A percentile compares a stretch with the other conserved stretches of the same genome.
Conservation (phyloP, 1,140 invertebrate species). For the Lordiphosa mommai region DNA sequence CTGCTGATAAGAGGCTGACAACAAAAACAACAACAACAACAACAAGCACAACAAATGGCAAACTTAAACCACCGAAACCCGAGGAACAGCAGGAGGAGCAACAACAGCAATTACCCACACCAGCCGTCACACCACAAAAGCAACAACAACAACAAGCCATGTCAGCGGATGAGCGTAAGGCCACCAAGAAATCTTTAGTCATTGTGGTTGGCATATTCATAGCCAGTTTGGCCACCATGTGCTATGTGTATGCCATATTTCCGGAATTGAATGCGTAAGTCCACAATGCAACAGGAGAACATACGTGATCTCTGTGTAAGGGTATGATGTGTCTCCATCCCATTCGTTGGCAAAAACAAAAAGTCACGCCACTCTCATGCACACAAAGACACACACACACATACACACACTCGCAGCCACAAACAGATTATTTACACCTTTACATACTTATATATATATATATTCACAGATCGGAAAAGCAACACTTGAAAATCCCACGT, state of each 20-base stretch:
- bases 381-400: conserved; percentile 4
- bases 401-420: no score
- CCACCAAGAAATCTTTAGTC: conserved; percentile 77
- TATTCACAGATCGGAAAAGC: conserved; percentile 84
- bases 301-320: neutral
- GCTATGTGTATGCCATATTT: conserved; percentile 86
- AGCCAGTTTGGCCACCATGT: conserved; percentile 64
- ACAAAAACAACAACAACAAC: neutral
- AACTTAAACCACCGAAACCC: conserved; percentile 30
- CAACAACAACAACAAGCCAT: conserved; percentile 54
- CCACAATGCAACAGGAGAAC: neutral
- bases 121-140: conserved; percentile 41
- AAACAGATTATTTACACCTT: conserved; percentile 31
- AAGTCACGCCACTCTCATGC: conserved; percentile 9
- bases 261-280: conserved; percentile 91
- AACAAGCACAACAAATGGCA: conserved; percentile 25
- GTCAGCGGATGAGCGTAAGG: conserved; percentile 71
- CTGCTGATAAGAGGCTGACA: conserved; percentile 6
- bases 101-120: conserved; percentile 7
- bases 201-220: conserved; percentile 71
- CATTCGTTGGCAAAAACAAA: conserved; percentile 20
- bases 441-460: conserved; percentile 9
- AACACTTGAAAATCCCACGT: conserved; percentile 94
- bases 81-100: conserved; percentile 12
- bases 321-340: conserved; percentile 33